Conservation (phyloP, 64 coral and sea anemone species). For the Catalaphyllia jardinei region DNA sequence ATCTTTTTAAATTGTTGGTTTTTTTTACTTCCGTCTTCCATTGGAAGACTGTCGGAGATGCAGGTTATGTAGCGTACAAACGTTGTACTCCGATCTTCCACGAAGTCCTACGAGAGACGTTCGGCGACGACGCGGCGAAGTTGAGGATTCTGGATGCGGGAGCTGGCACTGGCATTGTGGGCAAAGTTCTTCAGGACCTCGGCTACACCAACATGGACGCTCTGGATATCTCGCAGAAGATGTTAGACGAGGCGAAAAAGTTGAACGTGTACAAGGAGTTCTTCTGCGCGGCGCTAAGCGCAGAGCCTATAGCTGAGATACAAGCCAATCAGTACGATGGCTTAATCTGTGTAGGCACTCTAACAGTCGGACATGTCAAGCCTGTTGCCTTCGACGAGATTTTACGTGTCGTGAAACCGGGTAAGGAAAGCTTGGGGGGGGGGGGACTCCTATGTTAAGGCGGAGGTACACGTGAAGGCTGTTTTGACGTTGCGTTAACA, state of each 20-base stretch:
- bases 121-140: neutral
- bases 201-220: slow-evolving; percentile 62
- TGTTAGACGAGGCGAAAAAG: slow-evolving; percentile 62
- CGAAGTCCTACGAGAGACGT: neutral
- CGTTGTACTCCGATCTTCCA: slow-evolving; percentile 18
- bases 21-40: neutral
- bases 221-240: slow-evolving; percentile 51
- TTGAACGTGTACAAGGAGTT: slow-evolving; percentile 67
- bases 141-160: slow-evolving; percentile 52
- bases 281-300: slow-evolving; percentile 41
- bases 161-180: slow-evolving; percentile 63
- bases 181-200: slow-evolving; percentile 13
- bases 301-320: slow-evolving; percentile 20
- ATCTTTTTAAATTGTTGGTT: no score
- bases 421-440: neutral
- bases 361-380: slow-evolving; percentile 55
- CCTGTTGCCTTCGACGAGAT: slow-evolving; percentile 55
- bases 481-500: no score
- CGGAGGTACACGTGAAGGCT: no score
- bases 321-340: slow-evolving; percentile 52
- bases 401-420: slow-evolving; percentile 48
- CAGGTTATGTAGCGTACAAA: slow-evolving; percentile 42
- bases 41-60: neutral
- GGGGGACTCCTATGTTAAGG: no score
- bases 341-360: slow-evolving; percentile 35